Percentiles rank a stretch among this genome's conserved stretches.
Evolutionary conservation across 2,888 invertebrate genomes (phyloP).

Genomic region (Melieria picta): DNA sequence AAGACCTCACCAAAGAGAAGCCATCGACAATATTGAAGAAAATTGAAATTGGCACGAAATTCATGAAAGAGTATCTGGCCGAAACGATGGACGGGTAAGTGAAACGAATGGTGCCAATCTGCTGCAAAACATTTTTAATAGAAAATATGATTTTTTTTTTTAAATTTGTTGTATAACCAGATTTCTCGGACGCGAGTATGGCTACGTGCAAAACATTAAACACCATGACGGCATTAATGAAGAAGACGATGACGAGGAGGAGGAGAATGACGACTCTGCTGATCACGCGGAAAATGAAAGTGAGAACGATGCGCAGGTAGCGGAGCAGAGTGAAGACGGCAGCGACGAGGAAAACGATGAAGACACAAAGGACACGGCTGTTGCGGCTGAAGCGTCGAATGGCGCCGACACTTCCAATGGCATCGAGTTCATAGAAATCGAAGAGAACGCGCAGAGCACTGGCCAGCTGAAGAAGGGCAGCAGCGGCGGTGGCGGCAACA

Average conservation of each 20-base stretch:
- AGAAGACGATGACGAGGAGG: constrained; percentile 28
- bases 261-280: constrained; percentile 30
- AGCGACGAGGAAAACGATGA: constrained; percentile 39
- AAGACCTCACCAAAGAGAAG: constrained; percentile 59
- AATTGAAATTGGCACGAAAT: constrained; percentile 63
- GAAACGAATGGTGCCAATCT: not conserved
- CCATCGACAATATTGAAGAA: constrained; percentile 64
- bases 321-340: constrained; percentile 41
- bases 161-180: constrained; percentile 44
- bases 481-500: constrained; percentile 51
- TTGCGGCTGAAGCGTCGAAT: constrained; percentile 35
- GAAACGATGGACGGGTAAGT: constrained; percentile 64
- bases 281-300: constrained; percentile 28
- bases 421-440: constrained; percentile 57
- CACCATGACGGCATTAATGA: constrained; percentile 21
- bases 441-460: constrained; percentile 11
- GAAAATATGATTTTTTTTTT: not conserved
- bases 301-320: constrained; percentile 38
- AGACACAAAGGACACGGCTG: constrained; percentile 34
- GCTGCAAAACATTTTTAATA: not conserved
- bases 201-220: constrained; percentile 50
- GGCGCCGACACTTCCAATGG: constrained; percentile 43
- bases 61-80: constrained; percentile 61
- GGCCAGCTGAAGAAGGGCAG: constrained; percentile 51
- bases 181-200: constrained; percentile 62